These are phyloP conservation scores for Heliconius hewitsoni DNA, from an alignment of 1,140 invertebrate species.

Conservation along the genomic window DNA sequence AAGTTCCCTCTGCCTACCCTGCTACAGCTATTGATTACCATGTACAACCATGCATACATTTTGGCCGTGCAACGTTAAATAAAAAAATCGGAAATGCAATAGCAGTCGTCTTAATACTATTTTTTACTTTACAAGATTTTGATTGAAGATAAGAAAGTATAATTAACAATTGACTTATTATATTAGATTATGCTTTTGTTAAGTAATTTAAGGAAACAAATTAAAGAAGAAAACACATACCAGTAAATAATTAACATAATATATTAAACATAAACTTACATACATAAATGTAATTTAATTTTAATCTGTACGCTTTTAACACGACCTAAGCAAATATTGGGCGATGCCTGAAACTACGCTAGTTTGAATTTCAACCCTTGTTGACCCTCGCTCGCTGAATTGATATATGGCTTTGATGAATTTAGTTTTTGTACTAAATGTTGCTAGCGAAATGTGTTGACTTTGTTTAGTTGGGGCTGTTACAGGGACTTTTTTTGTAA, in stretches of 20 bases:
- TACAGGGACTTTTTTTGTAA: background rate
- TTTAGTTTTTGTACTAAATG: conserved; percentile 43
- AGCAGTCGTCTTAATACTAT: too few species aligned
- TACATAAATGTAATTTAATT: conserved; percentile 16
- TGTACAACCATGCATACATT: too few species aligned
- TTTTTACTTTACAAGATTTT: too few species aligned
- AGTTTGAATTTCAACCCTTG: conserved; percentile 55
- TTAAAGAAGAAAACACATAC: too few species aligned
- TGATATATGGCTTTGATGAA: conserved; percentile 49
- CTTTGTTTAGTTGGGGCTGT: background rate
- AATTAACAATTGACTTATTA: too few species aligned
- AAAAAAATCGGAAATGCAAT: too few species aligned
- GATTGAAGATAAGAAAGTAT: too few species aligned
- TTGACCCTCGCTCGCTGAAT: conserved; percentile 48
- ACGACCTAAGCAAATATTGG: conserved; percentile 41
- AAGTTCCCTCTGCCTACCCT: too few species aligned
- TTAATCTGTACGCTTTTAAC: conserved; percentile 23
- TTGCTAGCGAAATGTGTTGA: conserved; percentile 1
- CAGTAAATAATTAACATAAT: background rate
- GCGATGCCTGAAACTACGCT: conserved; percentile 42
- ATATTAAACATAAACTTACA: background rate
- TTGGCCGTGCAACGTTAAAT: too few species aligned
- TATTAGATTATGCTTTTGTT: too few species aligned
- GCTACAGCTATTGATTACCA: too few species aligned
- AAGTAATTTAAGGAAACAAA: too few species aligned